These are phyloP conservation scores for Gryon sp. DNA, from an alignment of 1,140 invertebrate species.

Conservation along the genomic window DNA sequence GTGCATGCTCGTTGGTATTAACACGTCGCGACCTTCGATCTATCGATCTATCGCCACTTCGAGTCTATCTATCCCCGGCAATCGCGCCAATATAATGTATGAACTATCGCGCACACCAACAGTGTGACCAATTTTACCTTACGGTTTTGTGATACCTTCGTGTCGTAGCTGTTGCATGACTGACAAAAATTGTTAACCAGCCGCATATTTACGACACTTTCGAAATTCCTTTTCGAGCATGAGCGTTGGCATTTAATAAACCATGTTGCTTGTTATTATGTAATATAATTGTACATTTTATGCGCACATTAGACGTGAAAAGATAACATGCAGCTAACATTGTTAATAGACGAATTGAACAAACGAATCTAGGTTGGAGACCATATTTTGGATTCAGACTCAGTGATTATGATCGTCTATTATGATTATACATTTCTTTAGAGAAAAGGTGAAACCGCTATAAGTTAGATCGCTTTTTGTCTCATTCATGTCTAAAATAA, in stretches of 20 bases:
- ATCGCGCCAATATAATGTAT: constrained; percentile 50
- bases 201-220: constrained; percentile 50
- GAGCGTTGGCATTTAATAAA: constrained; percentile 48
- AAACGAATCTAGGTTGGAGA: constrained; percentile 17
- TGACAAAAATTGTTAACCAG: constrained; percentile 47
- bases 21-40: constrained; percentile 68
- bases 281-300: constrained; percentile 55
- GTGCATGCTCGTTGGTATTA: constrained; percentile 57
- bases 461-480: background rate
- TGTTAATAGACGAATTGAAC: constrained; percentile 34
- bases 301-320: constrained; percentile 28
- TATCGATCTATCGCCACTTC: constrained; percentile 56
- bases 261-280: constrained; percentile 34
- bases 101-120: constrained; percentile 31
- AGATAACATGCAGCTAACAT: constrained; percentile 21
- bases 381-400: constrained; percentile 22
- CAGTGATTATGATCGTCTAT: no score
- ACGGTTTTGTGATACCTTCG: constrained; percentile 35
- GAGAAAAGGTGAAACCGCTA: constrained; percentile 4
- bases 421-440: constrained; percentile 7
- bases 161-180: constrained; percentile 49
- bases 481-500: background rate
- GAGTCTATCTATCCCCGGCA: constrained; percentile 30
- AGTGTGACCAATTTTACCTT: constrained; percentile 15
- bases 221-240: constrained; percentile 52